These are phyloP conservation scores for Cichlasoma orientale DNA, from an alignment of 2,797 vertebrate species.

Conservation along the genomic window DNA sequence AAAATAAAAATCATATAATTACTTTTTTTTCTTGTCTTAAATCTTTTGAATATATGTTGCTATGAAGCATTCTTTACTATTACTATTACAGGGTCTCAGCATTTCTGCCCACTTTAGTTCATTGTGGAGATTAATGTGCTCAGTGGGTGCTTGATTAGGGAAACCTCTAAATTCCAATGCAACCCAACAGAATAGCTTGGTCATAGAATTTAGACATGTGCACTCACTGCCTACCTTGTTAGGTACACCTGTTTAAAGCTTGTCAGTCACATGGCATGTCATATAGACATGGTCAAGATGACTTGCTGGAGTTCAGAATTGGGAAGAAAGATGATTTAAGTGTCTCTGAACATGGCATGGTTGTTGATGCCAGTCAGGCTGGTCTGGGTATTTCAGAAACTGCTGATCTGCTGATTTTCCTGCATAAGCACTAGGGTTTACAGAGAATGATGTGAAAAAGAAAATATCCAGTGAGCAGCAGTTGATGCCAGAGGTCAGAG, in stretches of 20 bases:
- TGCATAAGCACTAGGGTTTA: neutral
- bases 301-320: neutral
- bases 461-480: neutral
- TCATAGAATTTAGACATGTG: no score
- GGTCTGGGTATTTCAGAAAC: neutral
- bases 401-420: neutral
- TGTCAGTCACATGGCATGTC: neutral
- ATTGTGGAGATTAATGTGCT: neutral
- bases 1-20: slow-evolving; percentile 31
- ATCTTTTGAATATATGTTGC: neutral
- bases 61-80: neutral
- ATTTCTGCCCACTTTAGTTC: neutral
- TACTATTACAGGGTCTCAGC: neutral
- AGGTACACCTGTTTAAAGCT: neutral
- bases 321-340: neutral
- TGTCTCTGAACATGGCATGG: neutral
- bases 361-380: neutral
- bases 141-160: neutral
- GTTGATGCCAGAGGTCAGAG: neutral
- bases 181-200: no score
- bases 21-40: slow-evolving; percentile 37
- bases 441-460: neutral
- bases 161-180: no score
- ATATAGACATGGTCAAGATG: neutral
- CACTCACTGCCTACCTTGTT: neutral